Conservation (phyloP, 2,113 vertebrate species). For the Calcarius ornatus region DNA sequence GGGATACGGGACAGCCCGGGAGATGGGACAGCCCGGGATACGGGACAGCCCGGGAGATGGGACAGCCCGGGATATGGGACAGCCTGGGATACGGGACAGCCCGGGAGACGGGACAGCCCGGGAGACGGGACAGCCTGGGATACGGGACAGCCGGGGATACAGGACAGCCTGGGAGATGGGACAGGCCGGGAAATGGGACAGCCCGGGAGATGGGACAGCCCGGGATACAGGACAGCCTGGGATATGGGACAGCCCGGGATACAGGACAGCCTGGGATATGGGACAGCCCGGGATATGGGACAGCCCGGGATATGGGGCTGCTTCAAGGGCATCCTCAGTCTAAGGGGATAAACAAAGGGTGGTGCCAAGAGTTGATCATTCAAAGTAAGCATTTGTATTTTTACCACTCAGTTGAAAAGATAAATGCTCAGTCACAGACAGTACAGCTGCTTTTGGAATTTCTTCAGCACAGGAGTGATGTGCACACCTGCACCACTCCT, state of each 20-base stretch:
- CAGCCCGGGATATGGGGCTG: background rate
- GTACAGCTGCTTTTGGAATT: background rate
- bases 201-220: background rate
- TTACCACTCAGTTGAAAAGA: background rate
- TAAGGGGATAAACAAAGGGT: rapidly evolving
- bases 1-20: too few species aligned
- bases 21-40: too few species aligned
- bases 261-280: too few species aligned
- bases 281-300: too few species aligned
- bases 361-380: background rate
- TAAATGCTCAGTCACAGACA: background rate
- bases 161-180: too few species aligned
- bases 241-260: too few species aligned
- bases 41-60: too few species aligned
- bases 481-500: background rate
- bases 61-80: too few species aligned
- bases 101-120: too few species aligned
- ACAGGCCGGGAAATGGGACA: background rate
- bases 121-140: background rate
- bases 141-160: background rate
- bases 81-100: too few species aligned
- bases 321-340: background rate
- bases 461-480: background rate
- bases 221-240: background rate
- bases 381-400: background rate